Base-by-base conservation (phyloP, 1,140 invertebrate genomes). In the Drosophila kikkawai region DNA sequence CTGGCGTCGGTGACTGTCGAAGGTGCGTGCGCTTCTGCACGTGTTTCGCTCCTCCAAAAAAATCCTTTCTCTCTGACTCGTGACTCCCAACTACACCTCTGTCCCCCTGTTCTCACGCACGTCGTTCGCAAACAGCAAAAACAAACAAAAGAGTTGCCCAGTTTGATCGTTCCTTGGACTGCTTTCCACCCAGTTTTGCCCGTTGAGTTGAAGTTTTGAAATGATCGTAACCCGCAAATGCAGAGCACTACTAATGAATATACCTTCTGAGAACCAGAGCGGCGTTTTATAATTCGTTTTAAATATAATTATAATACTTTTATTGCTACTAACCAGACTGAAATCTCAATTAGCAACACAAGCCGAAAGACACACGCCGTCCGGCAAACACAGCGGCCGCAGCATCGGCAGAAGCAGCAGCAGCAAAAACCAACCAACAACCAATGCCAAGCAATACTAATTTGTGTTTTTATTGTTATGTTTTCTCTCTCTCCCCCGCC, bases 241-340 rank as follows among this genome's bases (percentile, higher is more conserved):
- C 84, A 77, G 84, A 79, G 77, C 85, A 78, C 73, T 79, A 79
- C 79, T 88, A 87, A 75, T 84, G 73, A 88, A 68, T 41, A 65
- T 36, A 47, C 19, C 56, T 53, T 65, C 15, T 45, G 51, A 53
- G 51, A 81, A 37, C 74, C 53, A 56, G 47, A 80, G 78, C 61
- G 69, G 75, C 73, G 19, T 42, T 56, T 45, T 34, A 59, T 19
- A 56, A 48, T 64, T 70, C 45, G 41, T 56, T 63, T 69, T 68
- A 41, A 26, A 64, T 68, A 86, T 66, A 45, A 75, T 79, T 73
- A 63, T 80, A 57, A 79, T 79, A 47, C 63, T 63, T 65, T 82
- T 60, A 71, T 82, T 86, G 83, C 70, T 68, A 90, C 73, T 87
- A 87, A 88, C 84, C 80, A 78, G 84, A 88, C 77, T 84, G 84